These are phyloP conservation scores for Struthio camelus DNA, from an alignment of 2,113 vertebrate genomes.

Conservation along the genomic window DNA sequence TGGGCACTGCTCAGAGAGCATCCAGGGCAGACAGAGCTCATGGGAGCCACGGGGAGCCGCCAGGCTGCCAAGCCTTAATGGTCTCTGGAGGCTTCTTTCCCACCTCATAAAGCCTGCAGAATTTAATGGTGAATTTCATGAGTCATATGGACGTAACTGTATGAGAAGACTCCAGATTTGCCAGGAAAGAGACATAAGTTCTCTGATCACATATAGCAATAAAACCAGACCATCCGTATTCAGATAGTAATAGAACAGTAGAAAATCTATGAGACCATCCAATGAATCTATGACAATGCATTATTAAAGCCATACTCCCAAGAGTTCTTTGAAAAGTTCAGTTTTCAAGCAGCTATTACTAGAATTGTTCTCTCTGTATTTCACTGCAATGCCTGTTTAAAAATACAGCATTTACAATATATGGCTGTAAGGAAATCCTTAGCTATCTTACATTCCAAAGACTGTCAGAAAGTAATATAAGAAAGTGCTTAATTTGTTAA, in stretches of 20 bases:
- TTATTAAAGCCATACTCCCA: not conserved
- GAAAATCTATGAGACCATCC: not conserved
- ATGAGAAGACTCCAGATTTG: not conserved
- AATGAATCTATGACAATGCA: not conserved
- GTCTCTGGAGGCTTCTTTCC: not conserved
- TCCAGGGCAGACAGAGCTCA: not conserved
- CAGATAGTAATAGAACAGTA: not conserved
- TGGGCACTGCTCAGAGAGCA: not conserved
- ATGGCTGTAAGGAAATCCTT: not conserved
- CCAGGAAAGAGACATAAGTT: not conserved
- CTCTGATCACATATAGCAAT: not conserved
- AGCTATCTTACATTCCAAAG: not conserved
- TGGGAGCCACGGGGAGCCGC: fast-evolving
- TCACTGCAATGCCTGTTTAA: not conserved
- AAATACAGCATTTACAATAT: not conserved
- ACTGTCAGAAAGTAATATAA: not conserved
- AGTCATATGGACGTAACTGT: not conserved
- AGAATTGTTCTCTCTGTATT: not conserved
- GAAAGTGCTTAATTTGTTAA: slow-evolving; percentile 7
- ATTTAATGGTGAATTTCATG: not conserved
- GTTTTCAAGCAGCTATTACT: not conserved
- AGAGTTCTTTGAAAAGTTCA: not conserved
- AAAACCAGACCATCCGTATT: not conserved
- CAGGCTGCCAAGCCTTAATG: not conserved
- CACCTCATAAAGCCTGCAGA: not conserved